Evolutionary conservation across 2,797 vertebrate species (phyloP).

Genomic region (Podarcis siculus): DNA sequence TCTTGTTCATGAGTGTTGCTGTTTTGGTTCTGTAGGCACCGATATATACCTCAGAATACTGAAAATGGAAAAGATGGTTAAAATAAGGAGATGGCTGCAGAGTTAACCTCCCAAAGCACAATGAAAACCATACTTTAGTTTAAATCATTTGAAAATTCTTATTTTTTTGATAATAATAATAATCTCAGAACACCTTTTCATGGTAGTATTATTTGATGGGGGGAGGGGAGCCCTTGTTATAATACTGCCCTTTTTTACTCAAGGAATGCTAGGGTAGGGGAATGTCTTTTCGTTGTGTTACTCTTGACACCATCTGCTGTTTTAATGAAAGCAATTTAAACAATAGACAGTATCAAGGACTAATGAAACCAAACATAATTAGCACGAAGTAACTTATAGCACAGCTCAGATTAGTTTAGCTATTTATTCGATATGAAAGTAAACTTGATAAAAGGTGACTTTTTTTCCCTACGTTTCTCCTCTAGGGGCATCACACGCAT

Average conservation of each 20-base stretch:
- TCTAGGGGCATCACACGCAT: slow-evolving; percentile 67
- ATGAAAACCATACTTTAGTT: slow-evolving; percentile 52
- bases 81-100: slow-evolving; percentile 49
- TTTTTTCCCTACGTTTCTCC: slow-evolving; percentile 66
- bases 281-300: slow-evolving; percentile 45
- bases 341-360: slow-evolving; percentile 68
- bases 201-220: slow-evolving; percentile 38
- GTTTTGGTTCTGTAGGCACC: background rate
- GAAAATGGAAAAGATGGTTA: background rate
- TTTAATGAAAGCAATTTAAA: slow-evolving; percentile 68
- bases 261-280: slow-evolving; percentile 52
- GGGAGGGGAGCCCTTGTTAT: slow-evolving; percentile 36
- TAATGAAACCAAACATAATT: slow-evolving; percentile 70
- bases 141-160: slow-evolving; percentile 6
- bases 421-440: slow-evolving; percentile 62
- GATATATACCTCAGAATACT: background rate
- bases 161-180: background rate
- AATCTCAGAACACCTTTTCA: slow-evolving; percentile 29
- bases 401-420: slow-evolving; percentile 57
- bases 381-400: slow-evolving; percentile 59
- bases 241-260: slow-evolving; percentile 49
- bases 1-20: background rate
- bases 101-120: slow-evolving; percentile 64
- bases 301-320: slow-evolving; percentile 60
- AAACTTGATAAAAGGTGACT: slow-evolving; percentile 65